phyloP scores from a whole-genome alignment of 2,888 invertebrate genomes.

The Drosophila mimica region DNA sequence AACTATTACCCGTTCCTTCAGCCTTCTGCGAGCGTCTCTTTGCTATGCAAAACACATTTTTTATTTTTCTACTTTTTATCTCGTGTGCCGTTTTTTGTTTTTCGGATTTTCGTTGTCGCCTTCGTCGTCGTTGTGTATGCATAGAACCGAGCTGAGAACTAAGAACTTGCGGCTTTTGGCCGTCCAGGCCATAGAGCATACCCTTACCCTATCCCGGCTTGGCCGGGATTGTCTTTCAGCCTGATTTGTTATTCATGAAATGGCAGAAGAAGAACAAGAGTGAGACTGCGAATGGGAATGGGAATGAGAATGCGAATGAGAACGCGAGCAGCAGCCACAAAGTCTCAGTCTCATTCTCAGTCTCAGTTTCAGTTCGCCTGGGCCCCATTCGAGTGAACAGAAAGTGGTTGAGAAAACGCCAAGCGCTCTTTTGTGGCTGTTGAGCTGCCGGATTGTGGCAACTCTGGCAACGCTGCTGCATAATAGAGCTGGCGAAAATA shows the following conservation, averaged over 20 bases:
- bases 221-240: conserved; percentile 69
- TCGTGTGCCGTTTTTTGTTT: conserved; percentile 65
- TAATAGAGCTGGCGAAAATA: conserved; percentile 54
- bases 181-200: conserved; percentile 48
- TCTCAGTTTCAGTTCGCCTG: conserved; percentile 1
- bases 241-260: conserved; percentile 79
- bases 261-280: conserved; percentile 42
- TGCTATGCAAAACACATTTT: conserved; percentile 60
- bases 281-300: not conserved
- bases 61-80: conserved; percentile 20
- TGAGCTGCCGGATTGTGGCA: conserved; percentile 42
- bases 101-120: conserved; percentile 63
- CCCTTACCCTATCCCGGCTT: conserved; percentile 24
- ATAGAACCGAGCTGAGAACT: conserved; percentile 49
- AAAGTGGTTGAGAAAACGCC: conserved; percentile 74
- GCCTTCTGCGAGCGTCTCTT: conserved; percentile 16
- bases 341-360: not conserved
- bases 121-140: conserved; percentile 63
- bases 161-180: conserved; percentile 74
- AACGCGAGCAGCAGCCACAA: conserved; percentile 31
- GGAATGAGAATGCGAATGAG: not conserved
- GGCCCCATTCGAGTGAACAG: conserved; percentile 40
- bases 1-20: conserved; percentile 8
- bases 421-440: conserved; percentile 66
- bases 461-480: conserved; percentile 50